phyloP scores from a whole-genome alignment of 35 echinoderm and acorn worm species.

The Nesometra sesokonis region DNA sequence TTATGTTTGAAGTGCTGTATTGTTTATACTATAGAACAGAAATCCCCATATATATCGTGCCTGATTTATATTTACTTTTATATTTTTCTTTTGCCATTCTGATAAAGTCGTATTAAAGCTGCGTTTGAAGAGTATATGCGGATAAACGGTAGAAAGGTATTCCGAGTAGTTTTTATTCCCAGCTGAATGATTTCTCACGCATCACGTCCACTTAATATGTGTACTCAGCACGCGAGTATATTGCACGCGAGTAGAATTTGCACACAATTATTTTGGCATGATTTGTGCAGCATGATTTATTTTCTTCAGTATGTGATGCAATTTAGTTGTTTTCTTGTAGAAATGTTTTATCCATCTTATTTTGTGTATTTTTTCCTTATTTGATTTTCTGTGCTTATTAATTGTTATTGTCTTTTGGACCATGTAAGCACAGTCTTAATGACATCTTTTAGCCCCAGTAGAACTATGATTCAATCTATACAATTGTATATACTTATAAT shows the following conservation, averaged over 20 bases:
- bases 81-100: not conserved
- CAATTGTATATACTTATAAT: too few species aligned
- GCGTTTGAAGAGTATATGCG: not conserved
- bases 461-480: too few species aligned
- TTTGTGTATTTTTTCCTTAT: too few species aligned
- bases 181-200: not conserved
- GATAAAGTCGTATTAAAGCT: not conserved
- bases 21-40: not conserved
- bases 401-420: too few species aligned
- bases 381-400: too few species aligned
- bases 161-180: not conserved
- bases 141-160: not conserved
- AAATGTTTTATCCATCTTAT: too few species aligned
- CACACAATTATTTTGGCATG: not conserved
- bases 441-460: too few species aligned
- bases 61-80: not conserved
- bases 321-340: too few species aligned
- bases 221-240: not conserved
- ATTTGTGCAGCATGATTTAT: not conserved
- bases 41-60: not conserved
- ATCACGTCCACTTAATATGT: not conserved
- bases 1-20: not conserved
- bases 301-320: not conserved
- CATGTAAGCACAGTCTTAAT: too few species aligned
- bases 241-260: not conserved